These are phyloP conservation scores for Eulemur macaco DNA, from an alignment of 2,113 vertebrate species.

Conservation along the genomic window DNA sequence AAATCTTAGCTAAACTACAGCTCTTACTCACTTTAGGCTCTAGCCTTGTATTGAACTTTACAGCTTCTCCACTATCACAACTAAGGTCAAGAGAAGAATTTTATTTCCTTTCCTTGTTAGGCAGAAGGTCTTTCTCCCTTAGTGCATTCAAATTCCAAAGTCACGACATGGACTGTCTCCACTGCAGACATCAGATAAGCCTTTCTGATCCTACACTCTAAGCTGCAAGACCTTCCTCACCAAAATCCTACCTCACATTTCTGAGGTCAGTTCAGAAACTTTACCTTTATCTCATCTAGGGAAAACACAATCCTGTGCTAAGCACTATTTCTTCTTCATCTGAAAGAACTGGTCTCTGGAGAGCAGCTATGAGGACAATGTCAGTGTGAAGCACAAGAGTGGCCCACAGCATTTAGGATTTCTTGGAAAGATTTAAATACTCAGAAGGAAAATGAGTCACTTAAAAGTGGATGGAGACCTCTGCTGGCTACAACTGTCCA, in stretches of 20 bases:
- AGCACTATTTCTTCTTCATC: not conserved
- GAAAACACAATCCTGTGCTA: not conserved
- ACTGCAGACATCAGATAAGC: accelerated
- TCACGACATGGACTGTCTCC: too few species aligned
- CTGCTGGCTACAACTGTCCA: conserved; percentile 73
- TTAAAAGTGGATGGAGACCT: conserved; percentile 80
- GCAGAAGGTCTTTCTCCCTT: not conserved
- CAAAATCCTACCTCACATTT: not conserved
- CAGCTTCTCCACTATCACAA: not conserved
- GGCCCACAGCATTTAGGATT: not conserved
- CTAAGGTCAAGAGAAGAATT: not conserved
- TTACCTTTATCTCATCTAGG: not conserved
- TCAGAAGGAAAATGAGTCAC: not conserved
- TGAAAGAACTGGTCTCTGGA: not conserved
- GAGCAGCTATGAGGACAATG: accelerated
- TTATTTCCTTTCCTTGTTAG: not conserved
- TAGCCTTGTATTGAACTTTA: not conserved
- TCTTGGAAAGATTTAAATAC: not conserved
- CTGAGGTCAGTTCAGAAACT: not conserved
- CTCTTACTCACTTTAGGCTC: not conserved
- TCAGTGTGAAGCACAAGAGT: not conserved
- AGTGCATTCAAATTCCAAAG: not conserved
- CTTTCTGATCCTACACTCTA: not conserved
- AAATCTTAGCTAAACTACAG: not conserved
- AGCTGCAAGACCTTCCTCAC: not conserved